Conservation (phyloP, 1,140 invertebrate species). For the Andricus grossulariae region DNA sequence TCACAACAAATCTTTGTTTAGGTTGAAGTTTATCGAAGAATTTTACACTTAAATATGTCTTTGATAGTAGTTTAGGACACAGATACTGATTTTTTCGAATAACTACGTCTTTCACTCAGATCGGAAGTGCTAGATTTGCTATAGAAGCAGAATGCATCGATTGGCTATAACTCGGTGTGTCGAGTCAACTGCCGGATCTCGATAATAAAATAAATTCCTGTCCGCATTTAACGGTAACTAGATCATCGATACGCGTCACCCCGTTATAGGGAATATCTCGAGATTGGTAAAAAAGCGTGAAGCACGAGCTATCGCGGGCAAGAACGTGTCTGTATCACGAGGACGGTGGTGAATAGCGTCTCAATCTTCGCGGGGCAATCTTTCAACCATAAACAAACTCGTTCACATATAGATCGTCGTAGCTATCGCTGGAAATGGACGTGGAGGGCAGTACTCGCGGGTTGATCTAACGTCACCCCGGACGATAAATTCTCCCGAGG, state of each 20-base stretch:
- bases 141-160: background rate
- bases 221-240: slow-evolving; percentile 29
- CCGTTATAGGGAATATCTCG: slow-evolving; percentile 23
- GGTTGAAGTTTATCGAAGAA: too few relatives aligned
- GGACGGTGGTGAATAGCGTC: slow-evolving; percentile 63
- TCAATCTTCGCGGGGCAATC: slow-evolving; percentile 66
- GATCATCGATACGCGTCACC: slow-evolving; percentile 30
- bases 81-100: too few relatives aligned
- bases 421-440: slow-evolving; percentile 34
- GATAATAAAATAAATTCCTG: slow-evolving; percentile 28
- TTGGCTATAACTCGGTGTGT: background rate
- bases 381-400: slow-evolving; percentile 68
- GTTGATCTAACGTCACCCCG: slow-evolving; percentile 69
- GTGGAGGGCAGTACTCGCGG: slow-evolving; percentile 37
- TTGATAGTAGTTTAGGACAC: too few relatives aligned
- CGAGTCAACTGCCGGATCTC: slow-evolving; percentile 5
- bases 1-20: too few relatives aligned
- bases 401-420: slow-evolving; percentile 49
- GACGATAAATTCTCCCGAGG: slow-evolving; percentile 70
- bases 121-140: background rate
- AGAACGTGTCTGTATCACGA: slow-evolving; percentile 40
- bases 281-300: slow-evolving; percentile 27
- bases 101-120: too few relatives aligned
- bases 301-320: slow-evolving; percentile 21
- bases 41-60: too few relatives aligned